Evolutionary conservation across 2,797 vertebrate species (phyloP), one percentile per base, ranked within the genome.

Genomic region (Propithecus deckenii): DNA sequence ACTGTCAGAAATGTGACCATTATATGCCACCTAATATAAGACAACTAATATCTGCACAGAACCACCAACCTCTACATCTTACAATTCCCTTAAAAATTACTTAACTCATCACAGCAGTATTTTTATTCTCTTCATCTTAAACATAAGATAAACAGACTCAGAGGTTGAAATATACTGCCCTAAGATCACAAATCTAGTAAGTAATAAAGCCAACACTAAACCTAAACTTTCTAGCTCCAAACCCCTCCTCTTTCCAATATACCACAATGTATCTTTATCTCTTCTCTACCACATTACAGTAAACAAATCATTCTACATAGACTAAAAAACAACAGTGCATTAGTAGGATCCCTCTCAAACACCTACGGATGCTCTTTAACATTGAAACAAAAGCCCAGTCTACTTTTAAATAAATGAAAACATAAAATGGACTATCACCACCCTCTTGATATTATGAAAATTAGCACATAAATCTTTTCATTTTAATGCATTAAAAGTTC

Each of bases 351-450:
- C 83, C 30, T 92, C 61, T 95, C 46, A 75, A 83, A 93, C 28
- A 87, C 32, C 75, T 79, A 61, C 7, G 48, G 6, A 80, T 74
- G 50, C 5, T 59, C 52, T 87, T 97, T 22, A 69, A 88, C 59
- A 84, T 43, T 43, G 43, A 95, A 91, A 90, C 32, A 28, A 91
- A 81, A 81, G 38, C 38, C 22, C 30, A 65, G 38, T 46, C 25
- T 65, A 95, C 48, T 69, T 75, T 72, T 35, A 95, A 72, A 87
- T 89, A 86, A 86, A 87, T 46, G 25, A 93, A 87, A 84, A 90
- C 15, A 84, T 30, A 96, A 93, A 87, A 92, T 83, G 55, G 25
- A 83, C 81, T 79, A 78, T 22, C 6, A 17, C 18, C 50, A 61
- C 38, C 48, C 23, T 76, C 65, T 84, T 10, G 86, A 38, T 32